Conservation (phyloP, 2,797 vertebrate species). For the Enteromius mattozi region DNA sequence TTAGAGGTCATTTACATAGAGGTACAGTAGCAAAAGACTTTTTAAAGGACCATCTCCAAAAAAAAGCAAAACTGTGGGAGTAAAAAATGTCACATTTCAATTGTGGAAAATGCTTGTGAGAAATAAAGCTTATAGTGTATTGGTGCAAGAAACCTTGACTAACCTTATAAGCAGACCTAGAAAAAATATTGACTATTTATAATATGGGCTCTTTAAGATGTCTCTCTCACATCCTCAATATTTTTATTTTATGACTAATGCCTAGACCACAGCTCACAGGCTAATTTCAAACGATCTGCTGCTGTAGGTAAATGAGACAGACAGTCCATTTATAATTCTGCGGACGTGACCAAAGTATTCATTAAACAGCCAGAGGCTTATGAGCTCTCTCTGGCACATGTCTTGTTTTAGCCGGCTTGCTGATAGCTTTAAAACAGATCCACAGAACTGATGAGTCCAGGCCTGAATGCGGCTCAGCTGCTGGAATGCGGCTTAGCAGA, state of each 20-base stretch:
- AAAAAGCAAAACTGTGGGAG: not conserved
- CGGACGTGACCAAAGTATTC: conserved; percentile 25
- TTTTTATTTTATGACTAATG: conserved; percentile 6
- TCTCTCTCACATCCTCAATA: conserved; percentile 3
- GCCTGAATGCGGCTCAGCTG: not conserved
- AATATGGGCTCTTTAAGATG: not conserved
- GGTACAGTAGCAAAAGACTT: too few species aligned
- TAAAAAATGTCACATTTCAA: not conserved
- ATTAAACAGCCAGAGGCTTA: conserved; percentile 23
- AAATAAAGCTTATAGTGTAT: not conserved
- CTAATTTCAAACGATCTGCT: conserved; percentile 40
- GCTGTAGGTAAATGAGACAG: not conserved
- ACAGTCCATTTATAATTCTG: conserved; percentile 42
- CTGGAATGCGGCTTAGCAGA: conserved; percentile 10
- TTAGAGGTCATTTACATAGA: not conserved
- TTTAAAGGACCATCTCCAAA: too few species aligned
- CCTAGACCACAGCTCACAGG: conserved; percentile 9
- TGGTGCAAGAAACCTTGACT: not conserved
- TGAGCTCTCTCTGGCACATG: not conserved
- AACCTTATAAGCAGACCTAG: not conserved
- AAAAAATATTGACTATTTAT: conserved; percentile 3
- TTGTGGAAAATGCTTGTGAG: not conserved
- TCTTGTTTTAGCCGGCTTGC: not conserved
- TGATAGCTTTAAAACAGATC: not conserved
- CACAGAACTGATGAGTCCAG: not conserved